These are phyloP conservation scores for Cirrhinus mrigala DNA, from an alignment of 2,797 vertebrate species.

Conservation along the genomic window DNA sequence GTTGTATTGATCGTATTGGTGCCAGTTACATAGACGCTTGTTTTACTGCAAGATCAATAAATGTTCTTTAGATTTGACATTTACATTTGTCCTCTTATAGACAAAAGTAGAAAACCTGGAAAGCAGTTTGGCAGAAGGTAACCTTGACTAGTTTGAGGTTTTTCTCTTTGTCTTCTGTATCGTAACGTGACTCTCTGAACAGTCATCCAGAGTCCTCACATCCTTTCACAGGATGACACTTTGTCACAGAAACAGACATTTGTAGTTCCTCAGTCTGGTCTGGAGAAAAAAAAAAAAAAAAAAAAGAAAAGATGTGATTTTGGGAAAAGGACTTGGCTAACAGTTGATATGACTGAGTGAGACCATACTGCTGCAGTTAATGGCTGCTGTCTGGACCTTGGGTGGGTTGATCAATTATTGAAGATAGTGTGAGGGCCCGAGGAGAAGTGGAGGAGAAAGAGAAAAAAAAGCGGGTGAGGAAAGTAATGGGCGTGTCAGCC, in stretches of 20 bases:
- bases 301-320: slow-evolving; percentile 50
- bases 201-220: slow-evolving; percentile 36
- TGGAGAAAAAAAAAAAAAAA: slow-evolving; percentile 43
- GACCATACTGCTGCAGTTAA: slow-evolving; percentile 57
- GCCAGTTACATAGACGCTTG: slow-evolving; percentile 62
- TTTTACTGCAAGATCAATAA: slow-evolving; percentile 64
- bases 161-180: slow-evolving; percentile 23
- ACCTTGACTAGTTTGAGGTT: slow-evolving; percentile 42
- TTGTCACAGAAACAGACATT: slow-evolving; percentile 57
- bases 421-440: slow-evolving; percentile 53
- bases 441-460: slow-evolving; percentile 43
- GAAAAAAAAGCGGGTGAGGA: slow-evolving; percentile 37
- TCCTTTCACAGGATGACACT: slow-evolving; percentile 50
- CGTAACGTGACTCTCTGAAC: slow-evolving; percentile 33
- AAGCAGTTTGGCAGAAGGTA: slow-evolving; percentile 43
- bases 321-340: slow-evolving; percentile 48
- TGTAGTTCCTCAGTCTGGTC: slow-evolving; percentile 45
- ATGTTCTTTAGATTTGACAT: slow-evolving; percentile 54
- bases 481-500: slow-evolving; percentile 65
- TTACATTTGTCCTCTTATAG: slow-evolving; percentile 46
- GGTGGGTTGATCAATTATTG: slow-evolving; percentile 65
- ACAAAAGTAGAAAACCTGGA: slow-evolving; percentile 43
- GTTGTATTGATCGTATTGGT: slow-evolving; percentile 62
- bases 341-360: slow-evolving; percentile 46
- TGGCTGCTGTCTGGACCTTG: slow-evolving; percentile 63